Conservation (phyloP, 2,113 vertebrate species). For the Pomatorhinus ruficollis region DNA sequence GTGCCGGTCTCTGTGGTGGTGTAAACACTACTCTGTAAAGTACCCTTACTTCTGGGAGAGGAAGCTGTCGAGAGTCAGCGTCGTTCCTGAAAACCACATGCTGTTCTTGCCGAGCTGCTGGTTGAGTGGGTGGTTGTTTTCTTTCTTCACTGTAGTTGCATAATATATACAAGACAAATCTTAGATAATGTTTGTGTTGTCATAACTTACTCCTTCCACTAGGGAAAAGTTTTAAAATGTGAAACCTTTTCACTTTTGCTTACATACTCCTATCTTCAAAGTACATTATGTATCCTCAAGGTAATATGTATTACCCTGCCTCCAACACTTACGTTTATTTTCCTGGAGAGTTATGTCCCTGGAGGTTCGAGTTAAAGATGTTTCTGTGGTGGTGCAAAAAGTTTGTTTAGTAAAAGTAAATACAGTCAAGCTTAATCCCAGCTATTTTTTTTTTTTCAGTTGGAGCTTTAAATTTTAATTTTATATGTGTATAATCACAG, state of each 20-base stretch:
- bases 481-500: not conserved
- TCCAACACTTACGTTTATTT: not conserved
- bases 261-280: accelerated
- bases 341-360: not conserved
- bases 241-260: not conserved
- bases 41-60: accelerated
- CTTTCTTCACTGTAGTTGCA: not conserved
- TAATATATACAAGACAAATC: not conserved
- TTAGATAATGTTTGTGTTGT: accelerated
- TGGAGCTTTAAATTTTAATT: not conserved
- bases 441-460: accelerated
- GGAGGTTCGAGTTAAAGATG: not conserved
- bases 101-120: not conserved
- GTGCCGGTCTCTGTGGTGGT: accelerated
- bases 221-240: not conserved
- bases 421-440: not conserved
- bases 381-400: not conserved
- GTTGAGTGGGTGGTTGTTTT: not conserved
- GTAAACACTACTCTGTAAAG: accelerated
- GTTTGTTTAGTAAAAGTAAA: not conserved
- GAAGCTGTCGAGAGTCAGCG: accelerated
- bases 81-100: not conserved
- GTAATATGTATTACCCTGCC: accelerated
- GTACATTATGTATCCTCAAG: accelerated
- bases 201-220: not conserved